Conservation (phyloP, 35 echinoderm and acorn worm species). For the Apostichopus californicus region DNA sequence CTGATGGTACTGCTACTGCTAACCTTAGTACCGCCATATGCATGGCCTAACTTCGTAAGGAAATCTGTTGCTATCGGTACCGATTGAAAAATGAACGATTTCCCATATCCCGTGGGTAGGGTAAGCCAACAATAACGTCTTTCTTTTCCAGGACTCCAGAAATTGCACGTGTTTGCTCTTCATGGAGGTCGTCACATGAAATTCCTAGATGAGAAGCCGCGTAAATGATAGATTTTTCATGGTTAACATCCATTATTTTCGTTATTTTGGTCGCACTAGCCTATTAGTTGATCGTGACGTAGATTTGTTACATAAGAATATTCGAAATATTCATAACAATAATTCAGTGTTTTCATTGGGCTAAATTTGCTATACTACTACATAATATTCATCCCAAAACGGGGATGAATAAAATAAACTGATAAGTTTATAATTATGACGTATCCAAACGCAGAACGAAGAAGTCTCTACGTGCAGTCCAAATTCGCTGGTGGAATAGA, state of each 20-base stretch:
- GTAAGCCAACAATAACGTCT: constrained; percentile 21
- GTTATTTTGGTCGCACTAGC: not conserved
- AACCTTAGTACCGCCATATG: not conserved
- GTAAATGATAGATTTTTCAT: not conserved
- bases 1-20: too few relatives aligned
- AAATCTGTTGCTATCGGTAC: not conserved
- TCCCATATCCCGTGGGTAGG: constrained; percentile 30
- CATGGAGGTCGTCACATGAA: not conserved
- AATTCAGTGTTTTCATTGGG: not conserved
- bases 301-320: not conserved
- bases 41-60: not conserved
- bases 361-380: not conserved
- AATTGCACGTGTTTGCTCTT: not conserved
- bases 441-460: not conserved
- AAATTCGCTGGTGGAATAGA: too few relatives aligned
- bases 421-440: not conserved
- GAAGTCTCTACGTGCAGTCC: not conserved
- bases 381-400: not conserved
- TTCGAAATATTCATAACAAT: not conserved
- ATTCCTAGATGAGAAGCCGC: constrained; percentile 1
- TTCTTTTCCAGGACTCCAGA: not conserved
- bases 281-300: not conserved
- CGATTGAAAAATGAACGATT: constrained; percentile 35
- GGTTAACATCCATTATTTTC: not conserved
- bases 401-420: not conserved